These are phyloP conservation scores for Pandemis corylana DNA, from an alignment of 2,888 invertebrate species.

Conservation along the genomic window DNA sequence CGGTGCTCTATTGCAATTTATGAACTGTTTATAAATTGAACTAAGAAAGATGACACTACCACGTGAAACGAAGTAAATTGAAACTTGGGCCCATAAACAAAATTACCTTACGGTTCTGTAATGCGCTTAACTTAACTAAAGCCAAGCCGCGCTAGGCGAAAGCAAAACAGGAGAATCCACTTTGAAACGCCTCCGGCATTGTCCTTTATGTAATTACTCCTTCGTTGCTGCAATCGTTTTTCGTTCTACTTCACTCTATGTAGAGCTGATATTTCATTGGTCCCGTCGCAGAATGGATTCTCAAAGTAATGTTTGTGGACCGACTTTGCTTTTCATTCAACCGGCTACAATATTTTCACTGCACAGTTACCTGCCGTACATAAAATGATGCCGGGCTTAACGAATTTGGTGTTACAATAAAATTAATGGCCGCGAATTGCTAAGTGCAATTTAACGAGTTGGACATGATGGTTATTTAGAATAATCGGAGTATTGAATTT, in stretches of 20 bases:
- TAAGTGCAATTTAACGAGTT: background rate
- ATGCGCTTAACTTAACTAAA: conserved; percentile 45
- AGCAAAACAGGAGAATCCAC: conserved; percentile 60
- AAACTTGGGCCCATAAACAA: conserved; percentile 14
- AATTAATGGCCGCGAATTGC: background rate
- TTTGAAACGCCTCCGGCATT: conserved; percentile 58
- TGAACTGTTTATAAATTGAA: conserved; percentile 6
- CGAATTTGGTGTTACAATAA: background rate
- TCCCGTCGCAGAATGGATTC: conserved; percentile 44
- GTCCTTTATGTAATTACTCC: conserved; percentile 54
- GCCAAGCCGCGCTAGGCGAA: conserved; percentile 49
- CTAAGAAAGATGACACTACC: background rate
- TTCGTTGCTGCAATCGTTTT: conserved; percentile 42
- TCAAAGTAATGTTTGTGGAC: conserved; percentile 1
- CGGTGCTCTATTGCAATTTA: conserved; percentile 12
- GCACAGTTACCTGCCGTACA: background rate
- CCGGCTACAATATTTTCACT: conserved; percentile 10
- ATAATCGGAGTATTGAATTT: no score
- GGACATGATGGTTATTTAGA: background rate
- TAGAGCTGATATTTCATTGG: conserved; percentile 51
- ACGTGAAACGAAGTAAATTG: background rate
- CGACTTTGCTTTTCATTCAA: conserved; percentile 5
- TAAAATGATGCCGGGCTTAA: background rate
- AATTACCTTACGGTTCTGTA: conserved; percentile 41
- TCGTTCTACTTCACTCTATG: conserved; percentile 48